Evolutionary conservation across 2,888 invertebrate species (phyloP), one percentile per base, ranked within the genome.

Genomic region (Callinectes sapidus): DNA sequence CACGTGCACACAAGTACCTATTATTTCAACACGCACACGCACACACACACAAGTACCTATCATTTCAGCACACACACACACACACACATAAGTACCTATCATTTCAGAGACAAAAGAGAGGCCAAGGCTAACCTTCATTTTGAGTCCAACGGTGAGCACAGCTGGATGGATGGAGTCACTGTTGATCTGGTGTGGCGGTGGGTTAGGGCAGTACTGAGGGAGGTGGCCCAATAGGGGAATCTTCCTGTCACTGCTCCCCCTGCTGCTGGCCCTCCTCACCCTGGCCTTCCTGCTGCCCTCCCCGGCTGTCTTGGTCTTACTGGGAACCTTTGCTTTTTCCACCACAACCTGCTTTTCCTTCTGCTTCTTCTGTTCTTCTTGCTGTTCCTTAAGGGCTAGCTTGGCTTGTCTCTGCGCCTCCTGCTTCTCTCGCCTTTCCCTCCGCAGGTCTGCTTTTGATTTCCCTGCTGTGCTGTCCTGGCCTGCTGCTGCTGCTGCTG

Each of bases 151-250:
- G 87, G 94, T 71, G 88, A 92, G 48, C 28, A 94, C 71, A 81
- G 94, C 94, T 42, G 94, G 94, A 71, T 94, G 94, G 77, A 94
- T 90, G 42, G 86, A 61, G 48, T 92, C 91, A 55, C 89, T 66
- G 77, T 92, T 94, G 55, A 94, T 89, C 23, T 87, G 89, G 16
- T 61, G 87, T 16, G 23, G 42, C 23, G 92, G 92, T 28, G 89
- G 87, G 32, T 89, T 90, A 18, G 91, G 91, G n/a, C 66, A 71
- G 39, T 87, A 48, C 28, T 81, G 90, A 14, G 89, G 55, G 16
- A 92, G 92, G 35, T 92, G 92, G 32, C 91, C 92, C 61, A 92
- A 48, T 42, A 92, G 77, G 16, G 92, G 92, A 55, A 92, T 85
- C 42, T 90, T 91, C 18, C 90, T n/a, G 28, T 87, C 71, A 10